Evolutionary conservation across 1,140 invertebrate species (phyloP).

Genomic region (Coptotermes formosanus): DNA sequence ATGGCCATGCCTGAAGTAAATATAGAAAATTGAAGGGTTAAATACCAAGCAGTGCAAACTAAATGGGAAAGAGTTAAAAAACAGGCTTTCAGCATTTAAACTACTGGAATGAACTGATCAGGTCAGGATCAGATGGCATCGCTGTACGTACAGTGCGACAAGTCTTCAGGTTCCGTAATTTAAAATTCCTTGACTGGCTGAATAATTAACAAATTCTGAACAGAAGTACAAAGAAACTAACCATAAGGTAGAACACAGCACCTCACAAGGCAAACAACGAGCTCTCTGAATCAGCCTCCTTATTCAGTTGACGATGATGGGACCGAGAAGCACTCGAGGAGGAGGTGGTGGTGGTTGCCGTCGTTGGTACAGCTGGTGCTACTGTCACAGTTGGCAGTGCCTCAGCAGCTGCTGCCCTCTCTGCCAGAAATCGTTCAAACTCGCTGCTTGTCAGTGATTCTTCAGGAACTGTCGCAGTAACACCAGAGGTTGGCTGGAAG

Average conservation of each 20-base stretch:
- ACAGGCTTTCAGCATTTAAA: too few relatives aligned
- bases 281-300: slow-evolving; percentile 51
- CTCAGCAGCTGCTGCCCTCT: slow-evolving; percentile 81
- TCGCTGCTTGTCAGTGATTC: slow-evolving; percentile 83
- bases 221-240: background rate
- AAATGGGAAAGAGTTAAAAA: too few relatives aligned
- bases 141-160: too few relatives aligned
- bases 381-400: slow-evolving; percentile 52
- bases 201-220: too few relatives aligned
- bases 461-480: slow-evolving; percentile 47
- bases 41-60: too few relatives aligned
- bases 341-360: slow-evolving; percentile 38
- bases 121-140: too few relatives aligned
- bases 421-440: slow-evolving; percentile 89
- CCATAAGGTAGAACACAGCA: background rate
- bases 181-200: too few relatives aligned
- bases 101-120: too few relatives aligned
- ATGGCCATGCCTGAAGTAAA: too few relatives aligned
- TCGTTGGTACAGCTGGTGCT: background rate
- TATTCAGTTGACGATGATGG: slow-evolving; percentile 46
- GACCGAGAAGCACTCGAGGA: slow-evolving; percentile 34
- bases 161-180: too few relatives aligned
- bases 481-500: slow-evolving; percentile 39
- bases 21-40: too few relatives aligned
- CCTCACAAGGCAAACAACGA: slow-evolving; percentile 49